Evolutionary conservation across 2,797 vertebrate species (phyloP).

Genomic region (Melanotaenia trifasciata): DNA sequence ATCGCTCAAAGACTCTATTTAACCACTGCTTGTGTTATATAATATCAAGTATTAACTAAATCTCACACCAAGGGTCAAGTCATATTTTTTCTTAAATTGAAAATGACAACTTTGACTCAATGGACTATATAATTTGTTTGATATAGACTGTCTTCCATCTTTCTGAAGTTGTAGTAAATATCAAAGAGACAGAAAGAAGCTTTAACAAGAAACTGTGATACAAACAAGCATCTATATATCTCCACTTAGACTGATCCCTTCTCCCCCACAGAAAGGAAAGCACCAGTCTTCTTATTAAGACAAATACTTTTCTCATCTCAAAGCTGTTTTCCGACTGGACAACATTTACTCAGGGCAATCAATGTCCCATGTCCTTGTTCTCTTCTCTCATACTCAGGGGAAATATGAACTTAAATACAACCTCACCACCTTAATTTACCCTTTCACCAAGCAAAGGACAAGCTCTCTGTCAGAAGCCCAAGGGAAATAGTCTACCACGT

Average conservation of each 20-base stretch:
- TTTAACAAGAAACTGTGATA: slow-evolving; percentile 11
- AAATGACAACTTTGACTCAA: slow-evolving; percentile 5
- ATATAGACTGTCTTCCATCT: neutral
- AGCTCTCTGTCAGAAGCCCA: slow-evolving; percentile 62
- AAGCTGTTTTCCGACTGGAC: slow-evolving; percentile 63
- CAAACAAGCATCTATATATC: slow-evolving; percentile 9
- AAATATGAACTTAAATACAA: slow-evolving; percentile 83
- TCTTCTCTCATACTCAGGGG: slow-evolving; percentile 71
- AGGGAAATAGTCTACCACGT: slow-evolving; percentile 75
- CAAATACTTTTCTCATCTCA: slow-evolving; percentile 71
- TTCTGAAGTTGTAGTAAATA: neutral
- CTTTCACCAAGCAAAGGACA: slow-evolving; percentile 78
- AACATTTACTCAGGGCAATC: slow-evolving; percentile 79
- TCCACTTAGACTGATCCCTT: slow-evolving; percentile 14
- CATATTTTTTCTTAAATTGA: neutral
- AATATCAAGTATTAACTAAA: slow-evolving; percentile 9
- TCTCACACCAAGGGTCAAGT: neutral
- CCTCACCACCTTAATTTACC: slow-evolving; percentile 76
- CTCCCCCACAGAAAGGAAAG: slow-evolving; percentile 11
- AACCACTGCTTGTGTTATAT: neutral
- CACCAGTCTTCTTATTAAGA: slow-evolving; percentile 49
- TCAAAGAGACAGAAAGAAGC: neutral
- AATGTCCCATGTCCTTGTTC: slow-evolving; percentile 79
- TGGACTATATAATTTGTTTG: neutral
- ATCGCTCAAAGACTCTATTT: slow-evolving; percentile 1